Conservation (phyloP, 2,888 invertebrate species). For the Xestia c-nigrum region DNA sequence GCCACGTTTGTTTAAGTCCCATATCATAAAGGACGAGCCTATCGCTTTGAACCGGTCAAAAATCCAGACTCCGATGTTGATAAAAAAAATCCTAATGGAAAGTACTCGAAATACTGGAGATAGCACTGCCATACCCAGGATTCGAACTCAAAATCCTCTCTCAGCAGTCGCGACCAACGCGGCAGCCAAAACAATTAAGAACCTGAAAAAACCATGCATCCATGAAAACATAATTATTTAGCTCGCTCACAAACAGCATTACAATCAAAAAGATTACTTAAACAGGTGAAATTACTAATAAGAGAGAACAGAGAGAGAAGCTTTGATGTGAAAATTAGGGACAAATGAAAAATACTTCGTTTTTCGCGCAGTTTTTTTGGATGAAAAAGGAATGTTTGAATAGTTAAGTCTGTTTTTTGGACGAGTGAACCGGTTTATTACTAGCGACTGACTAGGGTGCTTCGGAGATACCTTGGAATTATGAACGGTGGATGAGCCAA, state of each 20-base stretch:
- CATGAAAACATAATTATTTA: constrained; percentile 26
- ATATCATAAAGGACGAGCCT: too few species aligned
- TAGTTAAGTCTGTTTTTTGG: constrained; percentile 63
- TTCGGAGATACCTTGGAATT: constrained; percentile 11
- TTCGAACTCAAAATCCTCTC: too few species aligned
- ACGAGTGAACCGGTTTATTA: constrained; percentile 67
- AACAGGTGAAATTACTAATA: constrained; percentile 24
- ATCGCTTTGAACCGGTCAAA: too few species aligned
- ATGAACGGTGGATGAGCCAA: constrained; percentile 24
- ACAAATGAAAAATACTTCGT: constrained; percentile 33
- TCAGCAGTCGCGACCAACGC: too few species aligned
- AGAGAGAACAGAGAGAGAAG: not conserved
- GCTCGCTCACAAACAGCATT: constrained; percentile 44
- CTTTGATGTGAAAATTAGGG: constrained; percentile 51
- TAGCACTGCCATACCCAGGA: too few species aligned
- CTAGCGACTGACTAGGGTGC: constrained; percentile 56
- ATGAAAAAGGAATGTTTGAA: constrained; percentile 54
- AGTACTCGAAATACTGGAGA: too few species aligned
- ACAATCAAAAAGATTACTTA: constrained; percentile 41
- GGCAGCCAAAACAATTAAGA: constrained; percentile 13
- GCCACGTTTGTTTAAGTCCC: too few species aligned
- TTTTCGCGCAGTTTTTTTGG: constrained; percentile 9
- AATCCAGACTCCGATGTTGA: too few species aligned
- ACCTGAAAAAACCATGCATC: not conserved
- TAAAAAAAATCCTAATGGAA: too few species aligned